These are phyloP conservation scores for Porites divaricata DNA, from an alignment of 92 coral and sea anemone species.

Conservation along the genomic window DNA sequence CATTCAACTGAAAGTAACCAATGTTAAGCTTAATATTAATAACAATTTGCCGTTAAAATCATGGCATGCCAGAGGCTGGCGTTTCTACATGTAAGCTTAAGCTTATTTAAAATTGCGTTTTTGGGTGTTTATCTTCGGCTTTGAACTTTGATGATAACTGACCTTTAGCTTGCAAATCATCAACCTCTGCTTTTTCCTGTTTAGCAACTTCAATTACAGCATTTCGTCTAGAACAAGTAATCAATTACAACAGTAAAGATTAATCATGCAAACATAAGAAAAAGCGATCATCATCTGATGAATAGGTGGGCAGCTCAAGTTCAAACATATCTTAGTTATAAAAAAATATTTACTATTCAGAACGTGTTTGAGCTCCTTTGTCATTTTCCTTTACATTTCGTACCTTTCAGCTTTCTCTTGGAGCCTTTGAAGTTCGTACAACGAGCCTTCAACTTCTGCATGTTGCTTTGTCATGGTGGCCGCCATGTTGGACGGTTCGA, in stretches of 20 bases:
- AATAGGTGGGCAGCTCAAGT: too few species aligned
- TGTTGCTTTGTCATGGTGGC: not conserved
- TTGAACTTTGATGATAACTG: not conserved
- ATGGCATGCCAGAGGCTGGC: too few species aligned
- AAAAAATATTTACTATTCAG: not conserved
- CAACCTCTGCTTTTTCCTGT: slow-evolving; percentile 20
- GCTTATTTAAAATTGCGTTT: not conserved
- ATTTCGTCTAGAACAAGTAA: not conserved
- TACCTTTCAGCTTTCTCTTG: slow-evolving; percentile 72
- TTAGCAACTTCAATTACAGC: slow-evolving; percentile 14
- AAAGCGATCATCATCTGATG: too few species aligned
- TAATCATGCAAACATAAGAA: too few species aligned
- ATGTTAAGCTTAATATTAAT: too few species aligned
- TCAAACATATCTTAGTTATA: too few species aligned
- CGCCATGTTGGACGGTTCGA: slow-evolving; percentile 51
- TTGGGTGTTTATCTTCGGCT: not conserved
- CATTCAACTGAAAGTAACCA: too few species aligned
- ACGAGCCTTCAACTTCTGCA: slow-evolving; percentile 22
- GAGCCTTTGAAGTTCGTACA: slow-evolving; percentile 58
- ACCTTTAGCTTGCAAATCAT: slow-evolving; percentile 20
- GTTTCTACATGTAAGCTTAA: too few species aligned
- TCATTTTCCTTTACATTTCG: not conserved
- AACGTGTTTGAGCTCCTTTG: not conserved
- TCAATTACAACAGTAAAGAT: not conserved
- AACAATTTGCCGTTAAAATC: too few species aligned